These are phyloP conservation scores for Leptinotarsa peninsularis DNA, from an alignment of 2,888 invertebrate species.

Conservation along the genomic window DNA sequence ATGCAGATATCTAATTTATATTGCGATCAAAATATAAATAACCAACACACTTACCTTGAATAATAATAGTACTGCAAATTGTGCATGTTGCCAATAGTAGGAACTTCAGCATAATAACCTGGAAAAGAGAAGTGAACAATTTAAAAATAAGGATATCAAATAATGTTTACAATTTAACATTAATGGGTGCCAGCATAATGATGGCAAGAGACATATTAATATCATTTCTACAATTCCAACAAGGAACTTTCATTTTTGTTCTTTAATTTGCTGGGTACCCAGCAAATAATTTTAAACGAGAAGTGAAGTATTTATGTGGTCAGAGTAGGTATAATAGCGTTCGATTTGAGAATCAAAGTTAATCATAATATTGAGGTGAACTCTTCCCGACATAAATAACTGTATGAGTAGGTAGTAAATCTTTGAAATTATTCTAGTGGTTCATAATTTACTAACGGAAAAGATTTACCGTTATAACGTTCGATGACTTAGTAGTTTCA, in stretches of 20 bases:
- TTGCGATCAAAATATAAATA: constrained; percentile 23
- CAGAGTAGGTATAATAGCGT: too few relatives aligned
- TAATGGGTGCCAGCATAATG: background rate
- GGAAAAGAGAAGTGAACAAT: constrained; percentile 5
- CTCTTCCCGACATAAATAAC: too few relatives aligned
- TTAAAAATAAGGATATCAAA: background rate
- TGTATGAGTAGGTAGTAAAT: too few relatives aligned
- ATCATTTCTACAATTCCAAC: background rate
- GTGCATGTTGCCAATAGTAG: constrained; percentile 48
- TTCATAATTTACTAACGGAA: too few relatives aligned
- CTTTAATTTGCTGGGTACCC: too few relatives aligned
- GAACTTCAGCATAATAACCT: constrained; percentile 46
- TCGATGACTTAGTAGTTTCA: too few relatives aligned
- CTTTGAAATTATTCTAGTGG: too few relatives aligned
- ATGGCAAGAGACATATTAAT: background rate
- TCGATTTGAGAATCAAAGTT: too few relatives aligned
- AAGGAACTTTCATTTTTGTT: background rate
- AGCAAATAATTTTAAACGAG: too few relatives aligned
- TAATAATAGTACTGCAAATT: constrained; percentile 43
- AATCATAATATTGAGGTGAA: too few relatives aligned
- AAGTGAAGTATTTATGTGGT: too few relatives aligned
- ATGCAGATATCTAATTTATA: background rate
- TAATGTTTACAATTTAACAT: background rate
- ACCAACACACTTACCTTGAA: constrained; percentile 51
- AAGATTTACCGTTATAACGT: too few relatives aligned